phyloP scores from a whole-genome alignment of 2,113 vertebrate genomes.

The Circaetus gallicus region DNA sequence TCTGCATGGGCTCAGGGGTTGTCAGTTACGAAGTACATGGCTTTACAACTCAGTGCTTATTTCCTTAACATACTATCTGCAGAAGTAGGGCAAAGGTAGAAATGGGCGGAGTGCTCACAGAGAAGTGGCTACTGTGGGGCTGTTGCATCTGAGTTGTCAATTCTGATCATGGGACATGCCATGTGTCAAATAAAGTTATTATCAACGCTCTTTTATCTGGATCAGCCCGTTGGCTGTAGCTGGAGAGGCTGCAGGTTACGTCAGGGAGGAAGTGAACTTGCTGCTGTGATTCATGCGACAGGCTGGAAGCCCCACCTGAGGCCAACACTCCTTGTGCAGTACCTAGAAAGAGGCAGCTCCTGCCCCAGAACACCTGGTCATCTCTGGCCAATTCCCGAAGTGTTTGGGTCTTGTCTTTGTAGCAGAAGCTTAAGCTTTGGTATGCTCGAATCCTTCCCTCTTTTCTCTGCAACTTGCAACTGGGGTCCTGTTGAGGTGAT shows the following conservation, averaged over 20 bases:
- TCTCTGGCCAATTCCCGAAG: background rate
- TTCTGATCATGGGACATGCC: fast-evolving
- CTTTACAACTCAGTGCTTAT: background rate
- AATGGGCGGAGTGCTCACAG: background rate
- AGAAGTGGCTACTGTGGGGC: background rate
- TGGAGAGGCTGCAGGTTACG: background rate
- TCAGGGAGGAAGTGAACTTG: background rate
- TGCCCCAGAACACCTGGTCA: background rate
- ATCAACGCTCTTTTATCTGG: background rate
- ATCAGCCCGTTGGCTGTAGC: background rate
- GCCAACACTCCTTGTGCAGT: background rate
- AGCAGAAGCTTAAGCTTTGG: background rate
- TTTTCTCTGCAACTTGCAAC: background rate
- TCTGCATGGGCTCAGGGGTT: fast-evolving
- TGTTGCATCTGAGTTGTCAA: background rate
- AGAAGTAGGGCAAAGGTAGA: background rate
- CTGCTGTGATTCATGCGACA: background rate
- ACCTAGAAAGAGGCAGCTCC: background rate
- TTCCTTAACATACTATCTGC: background rate
- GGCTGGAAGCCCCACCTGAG: background rate
- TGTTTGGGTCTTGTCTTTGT: background rate
- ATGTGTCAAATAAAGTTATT: background rate
- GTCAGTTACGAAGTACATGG: background rate
- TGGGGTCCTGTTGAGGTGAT: background rate
- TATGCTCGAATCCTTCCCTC: background rate